Conservation (phyloP, 2,797 vertebrate genomes). For the Menidia menidia region DNA sequence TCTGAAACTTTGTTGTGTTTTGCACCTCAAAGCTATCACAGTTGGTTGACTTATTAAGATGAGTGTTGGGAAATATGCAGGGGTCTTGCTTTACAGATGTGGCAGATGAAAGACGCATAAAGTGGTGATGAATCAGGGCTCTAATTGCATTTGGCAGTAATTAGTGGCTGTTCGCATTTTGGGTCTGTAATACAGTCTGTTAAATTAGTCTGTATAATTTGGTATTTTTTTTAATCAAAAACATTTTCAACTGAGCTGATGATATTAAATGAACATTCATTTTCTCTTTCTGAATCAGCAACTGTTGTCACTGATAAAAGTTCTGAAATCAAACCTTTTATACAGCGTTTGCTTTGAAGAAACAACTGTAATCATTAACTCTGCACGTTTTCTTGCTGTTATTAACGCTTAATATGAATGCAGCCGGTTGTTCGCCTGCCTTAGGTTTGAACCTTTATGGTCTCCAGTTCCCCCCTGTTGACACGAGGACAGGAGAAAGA, state of each 20-base stretch:
- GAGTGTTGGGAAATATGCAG: background rate
- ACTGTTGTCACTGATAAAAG: slow-evolving; percentile 15
- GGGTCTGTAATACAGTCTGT: background rate
- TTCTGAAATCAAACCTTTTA: background rate
- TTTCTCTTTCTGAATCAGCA: slow-evolving; percentile 8
- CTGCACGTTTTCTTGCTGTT: background rate
- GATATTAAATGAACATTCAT: background rate
- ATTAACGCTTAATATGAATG: background rate
- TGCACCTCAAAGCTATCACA: background rate
- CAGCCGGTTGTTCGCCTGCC: background rate
- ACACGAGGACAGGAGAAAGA: slow-evolving; percentile 7
- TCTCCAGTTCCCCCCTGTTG: background rate
- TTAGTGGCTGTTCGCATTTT: slow-evolving; percentile 1
- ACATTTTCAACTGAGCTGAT: background rate
- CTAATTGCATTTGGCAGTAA: slow-evolving; percentile 3
- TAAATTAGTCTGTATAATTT: background rate
- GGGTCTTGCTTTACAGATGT: slow-evolving; percentile 3
- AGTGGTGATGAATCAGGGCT: background rate
- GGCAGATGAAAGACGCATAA: background rate
- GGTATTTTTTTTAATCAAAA: background rate
- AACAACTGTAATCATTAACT: slow-evolving; percentile 1
- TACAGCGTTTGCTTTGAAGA: background rate
- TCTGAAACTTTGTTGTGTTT: background rate
- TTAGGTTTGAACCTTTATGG: background rate
- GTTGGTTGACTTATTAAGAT: background rate